Base-by-base conservation (phyloP, 2,113 vertebrate species). In the Myotis davidii region DNA sequence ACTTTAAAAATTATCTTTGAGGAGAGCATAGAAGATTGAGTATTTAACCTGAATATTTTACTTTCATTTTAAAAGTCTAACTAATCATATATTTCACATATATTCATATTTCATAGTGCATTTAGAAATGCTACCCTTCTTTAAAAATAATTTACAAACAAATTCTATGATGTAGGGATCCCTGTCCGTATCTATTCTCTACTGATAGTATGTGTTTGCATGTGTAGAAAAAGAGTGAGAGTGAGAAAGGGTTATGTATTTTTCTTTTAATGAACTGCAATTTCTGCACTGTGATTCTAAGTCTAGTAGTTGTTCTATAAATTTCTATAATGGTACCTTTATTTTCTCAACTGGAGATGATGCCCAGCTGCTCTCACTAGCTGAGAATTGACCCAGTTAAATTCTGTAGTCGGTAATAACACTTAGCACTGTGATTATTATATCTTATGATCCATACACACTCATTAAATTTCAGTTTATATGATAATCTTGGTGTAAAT, bases 311-410 rank as follows among this genome's bases (percentile, higher is more conserved):
- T 94, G 45, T 93, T 96, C 79, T 87, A 10, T 78, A 65, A 70
- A 74, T 88, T 96, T 85, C 29, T 67, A n/a, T 81, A 45, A 87
- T 45, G 27, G 7, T 61, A 67, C 64, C 25, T 93, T 72, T 90
- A 91, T 96, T 96, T 96, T 95, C 95, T 94, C 92, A 93, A 81
- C 87, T 93, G 76, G 87, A 91, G 79, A 84, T 84, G 56, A 76
- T 77, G 34, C 74, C 84, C 70, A 56, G 14, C 50, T 92, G 84
- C n/a, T 95, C 32, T 48, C 54, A 52, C 92, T 83, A 97, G 81
- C 96, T 94, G 87, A 87, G 95, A 94, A 67, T 6, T 96, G 94
- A 95, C 88, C 90, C 45, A 78, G 78, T 97, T 94, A 95, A 82
- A 87, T 42, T 90, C 70, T 89, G 4, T 61, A 70, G 76, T 94